Evolutionary conservation across 2,797 vertebrate genomes (phyloP), one percentile per base, ranked within the genome.

Genomic region (Spatula versicolor): DNA sequence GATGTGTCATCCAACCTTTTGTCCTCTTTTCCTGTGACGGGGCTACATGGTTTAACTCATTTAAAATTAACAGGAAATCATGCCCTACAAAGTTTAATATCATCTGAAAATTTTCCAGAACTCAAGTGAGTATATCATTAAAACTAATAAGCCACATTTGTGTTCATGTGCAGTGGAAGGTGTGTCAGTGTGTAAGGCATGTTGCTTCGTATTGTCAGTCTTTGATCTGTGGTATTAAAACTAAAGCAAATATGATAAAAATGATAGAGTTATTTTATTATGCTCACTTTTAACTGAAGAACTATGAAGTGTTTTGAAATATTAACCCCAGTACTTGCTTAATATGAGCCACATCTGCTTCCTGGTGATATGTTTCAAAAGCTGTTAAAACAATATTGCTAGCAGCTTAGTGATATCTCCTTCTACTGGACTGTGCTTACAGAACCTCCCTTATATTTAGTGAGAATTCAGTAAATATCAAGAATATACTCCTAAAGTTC

Each of bases 1-100:
- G 99, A 99, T 97, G 98, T 99, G 91, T 99, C 99, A 12, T 99
- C 98, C 98, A 99, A 99, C 97, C 98, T 97, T 96, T 98, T 99
- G 96, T 98, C 98, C 1, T 98, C 98, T 74, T 98, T 99, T 97
- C 98, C 99, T 96, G 98, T 99, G 97, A 98, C 96, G 91, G 99
- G 99, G 75, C 98, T 99, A 94, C 98, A 98, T 96, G 98, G 98
- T 96, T 97, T 99, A 96, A 99, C 99, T 98, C 99, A 99, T 97
- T 98, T 99, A 96, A 99, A 99, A 98, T 97, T 99, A 98, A 98
- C 98, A 95, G 99, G 99, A 98, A 99, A 99, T 97, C 92, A 95
- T 89, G 98, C 98, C 83, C 98, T 99, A 87, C 98, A 98, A 97
- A 98, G 98, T 97, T 96, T 99, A 74, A 98, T 99, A 95, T 98